A percentile compares a stretch with the other conserved stretches of the same genome.
Evolutionary conservation across 2,888 invertebrate genomes (phyloP).

Genomic region (Netelia inedita): DNA sequence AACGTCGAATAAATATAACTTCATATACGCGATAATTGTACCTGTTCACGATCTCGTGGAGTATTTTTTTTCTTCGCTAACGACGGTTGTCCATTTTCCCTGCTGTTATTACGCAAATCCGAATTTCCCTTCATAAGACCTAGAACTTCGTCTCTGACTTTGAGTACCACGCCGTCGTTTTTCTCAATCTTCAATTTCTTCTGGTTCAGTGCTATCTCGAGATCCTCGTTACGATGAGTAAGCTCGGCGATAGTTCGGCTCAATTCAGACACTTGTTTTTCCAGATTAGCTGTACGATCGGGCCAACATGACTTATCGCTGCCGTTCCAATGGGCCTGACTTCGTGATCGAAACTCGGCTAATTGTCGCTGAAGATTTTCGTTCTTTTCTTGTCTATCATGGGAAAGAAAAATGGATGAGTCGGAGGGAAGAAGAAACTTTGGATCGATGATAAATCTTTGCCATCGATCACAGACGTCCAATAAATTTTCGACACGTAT

Average conservation of each 20-base stretch:
- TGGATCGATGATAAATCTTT: neutral
- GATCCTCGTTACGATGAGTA: conserved; percentile 85
- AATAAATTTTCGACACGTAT: neutral
- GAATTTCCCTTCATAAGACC: conserved; percentile 87
- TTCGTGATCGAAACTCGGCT: conserved; percentile 69
- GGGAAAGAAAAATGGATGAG: neutral
- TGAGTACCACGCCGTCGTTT: conserved; percentile 87
- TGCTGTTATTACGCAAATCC: conserved; percentile 80
- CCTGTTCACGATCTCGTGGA: conserved; percentile 60
- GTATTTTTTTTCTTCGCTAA: conserved; percentile 35
- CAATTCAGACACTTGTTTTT: conserved; percentile 85
- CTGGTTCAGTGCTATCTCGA: conserved; percentile 86
- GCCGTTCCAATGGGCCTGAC: conserved; percentile 73
- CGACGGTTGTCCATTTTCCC: conserved; percentile 65
- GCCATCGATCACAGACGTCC: neutral
- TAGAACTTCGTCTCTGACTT: conserved; percentile 88
- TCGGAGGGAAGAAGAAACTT: neutral
- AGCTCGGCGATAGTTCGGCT: conserved; percentile 85
- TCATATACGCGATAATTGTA: conserved; percentile 8
- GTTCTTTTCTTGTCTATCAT: conserved; percentile 74
- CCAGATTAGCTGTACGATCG: conserved; percentile 74
- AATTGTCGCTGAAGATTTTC: conserved; percentile 74
- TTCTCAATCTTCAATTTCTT: conserved; percentile 88
- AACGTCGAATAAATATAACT: neutral
- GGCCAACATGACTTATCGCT: conserved; percentile 70